Conservation (phyloP, 2,113 vertebrate species). For the Macrotus californicus region DNA sequence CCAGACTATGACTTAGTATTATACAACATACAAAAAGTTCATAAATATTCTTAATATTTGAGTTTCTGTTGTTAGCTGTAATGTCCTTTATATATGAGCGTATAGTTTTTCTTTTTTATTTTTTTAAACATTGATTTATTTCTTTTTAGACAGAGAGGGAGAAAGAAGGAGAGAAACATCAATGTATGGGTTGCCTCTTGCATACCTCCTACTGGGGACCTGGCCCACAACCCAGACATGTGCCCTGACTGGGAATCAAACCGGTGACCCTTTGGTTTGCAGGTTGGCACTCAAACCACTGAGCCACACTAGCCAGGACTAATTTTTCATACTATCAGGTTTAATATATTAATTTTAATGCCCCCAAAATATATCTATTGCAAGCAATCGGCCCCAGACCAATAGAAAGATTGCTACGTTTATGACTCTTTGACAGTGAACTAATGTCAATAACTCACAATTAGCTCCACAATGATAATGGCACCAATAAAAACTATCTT, state of each 20-base stretch:
- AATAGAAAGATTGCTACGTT: slow-evolving; percentile 1
- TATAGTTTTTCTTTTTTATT: slow-evolving; percentile 16
- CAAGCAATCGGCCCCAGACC: neutral
- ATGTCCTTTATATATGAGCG: slow-evolving; percentile 12
- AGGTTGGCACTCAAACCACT: no score
- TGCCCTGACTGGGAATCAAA: no score
- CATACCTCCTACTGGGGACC: no score
- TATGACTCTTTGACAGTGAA: neutral
- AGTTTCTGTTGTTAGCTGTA: slow-evolving; percentile 46
- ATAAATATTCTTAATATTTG: slow-evolving; percentile 28
- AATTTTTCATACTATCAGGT: neutral
- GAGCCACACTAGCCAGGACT: no score
- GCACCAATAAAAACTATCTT: neutral
- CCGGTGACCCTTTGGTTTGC: no score
- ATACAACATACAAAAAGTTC: slow-evolving; percentile 12
- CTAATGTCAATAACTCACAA: slow-evolving; percentile 16
- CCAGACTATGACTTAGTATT: slow-evolving; percentile 21
- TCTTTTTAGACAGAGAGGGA: no score
- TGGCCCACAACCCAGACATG: no score
- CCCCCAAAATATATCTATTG: neutral
- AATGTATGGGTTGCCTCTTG: no score
- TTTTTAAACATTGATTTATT: no score
- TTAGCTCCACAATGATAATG: neutral
- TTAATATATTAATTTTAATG: slow-evolving; percentile 49
- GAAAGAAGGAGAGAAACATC: no score